Evolutionary conservation across 2,113 vertebrate genomes (phyloP).

Genomic region (Lophius piscatorius): DNA sequence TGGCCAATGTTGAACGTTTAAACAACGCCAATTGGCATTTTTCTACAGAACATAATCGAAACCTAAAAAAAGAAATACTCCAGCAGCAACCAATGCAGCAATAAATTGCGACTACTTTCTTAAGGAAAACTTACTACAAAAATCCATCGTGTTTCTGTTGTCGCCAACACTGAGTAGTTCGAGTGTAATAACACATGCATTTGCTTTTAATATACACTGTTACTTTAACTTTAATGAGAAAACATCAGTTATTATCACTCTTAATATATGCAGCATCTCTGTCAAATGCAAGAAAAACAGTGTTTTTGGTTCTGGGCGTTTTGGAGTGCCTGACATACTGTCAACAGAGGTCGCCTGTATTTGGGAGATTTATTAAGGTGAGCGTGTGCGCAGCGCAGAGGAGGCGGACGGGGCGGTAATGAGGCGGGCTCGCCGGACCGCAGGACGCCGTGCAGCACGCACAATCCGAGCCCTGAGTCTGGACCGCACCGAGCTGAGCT

Average conservation of each 20-base stretch:
- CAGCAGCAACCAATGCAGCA: too few relatives aligned
- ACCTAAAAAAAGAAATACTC: not conserved
- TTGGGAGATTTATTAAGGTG: slow-evolving; percentile 21
- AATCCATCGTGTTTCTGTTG: not conserved
- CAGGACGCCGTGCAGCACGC: slow-evolving; percentile 65
- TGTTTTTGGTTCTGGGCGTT: not conserved
- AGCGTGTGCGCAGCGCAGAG: slow-evolving; percentile 31
- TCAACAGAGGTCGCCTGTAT: not conserved
- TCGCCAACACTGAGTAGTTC: not conserved
- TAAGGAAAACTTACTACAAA: not conserved
- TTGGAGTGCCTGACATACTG: not conserved
- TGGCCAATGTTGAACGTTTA: not conserved
- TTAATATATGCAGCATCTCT: not conserved
- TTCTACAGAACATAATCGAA: not conserved
- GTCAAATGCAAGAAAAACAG: not conserved
- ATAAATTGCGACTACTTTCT: slow-evolving; percentile 5
- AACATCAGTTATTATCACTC: too few relatives aligned
- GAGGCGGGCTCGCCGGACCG: slow-evolving; percentile 55
- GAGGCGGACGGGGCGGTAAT: slow-evolving; percentile 42
- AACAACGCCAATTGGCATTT: too few relatives aligned
- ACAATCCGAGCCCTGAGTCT: slow-evolving; percentile 56
- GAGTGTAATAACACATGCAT: too few relatives aligned
- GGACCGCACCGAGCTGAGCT: slow-evolving; percentile 50
- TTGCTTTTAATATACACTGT: not conserved
- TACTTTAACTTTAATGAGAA: too few relatives aligned